A percentile compares a stretch with the other conserved stretches of the same genome.
Evolutionary conservation across 1,140 invertebrate genomes (phyloP).

Genomic region (Trypoxylus dichotomus): DNA sequence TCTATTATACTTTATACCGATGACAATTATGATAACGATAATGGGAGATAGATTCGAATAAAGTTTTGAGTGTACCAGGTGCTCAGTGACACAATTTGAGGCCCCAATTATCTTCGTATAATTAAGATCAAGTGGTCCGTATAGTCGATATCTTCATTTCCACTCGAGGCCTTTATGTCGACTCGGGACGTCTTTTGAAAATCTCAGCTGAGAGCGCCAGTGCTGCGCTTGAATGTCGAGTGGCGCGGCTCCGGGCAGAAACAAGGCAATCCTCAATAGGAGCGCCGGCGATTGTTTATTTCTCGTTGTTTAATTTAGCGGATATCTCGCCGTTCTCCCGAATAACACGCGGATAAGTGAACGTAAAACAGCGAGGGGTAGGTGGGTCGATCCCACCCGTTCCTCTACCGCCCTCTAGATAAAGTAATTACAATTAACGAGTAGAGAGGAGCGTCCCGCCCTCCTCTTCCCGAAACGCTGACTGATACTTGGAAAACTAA

Average conservation of each 20-base stretch:
- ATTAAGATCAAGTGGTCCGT: slow-evolving; percentile 17
- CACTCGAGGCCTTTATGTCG: not conserved
- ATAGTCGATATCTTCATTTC: slow-evolving; percentile 7
- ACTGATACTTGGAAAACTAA: slow-evolving; percentile 42
- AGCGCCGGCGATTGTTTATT: slow-evolving; percentile 17
- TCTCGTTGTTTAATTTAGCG: slow-evolving; percentile 15
- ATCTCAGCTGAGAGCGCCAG: not conserved
- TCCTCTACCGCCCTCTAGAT: slow-evolving; percentile 35
- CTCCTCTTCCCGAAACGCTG: slow-evolving; percentile 33
- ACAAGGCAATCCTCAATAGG: not conserved
- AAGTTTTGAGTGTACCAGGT: not conserved
- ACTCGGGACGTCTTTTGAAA: not conserved
- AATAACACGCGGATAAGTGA: slow-evolving; percentile 12
- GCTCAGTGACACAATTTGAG: not conserved
- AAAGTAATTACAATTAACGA: slow-evolving; percentile 46
- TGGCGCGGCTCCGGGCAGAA: not conserved
- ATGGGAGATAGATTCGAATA: not conserved
- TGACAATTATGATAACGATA: not conserved
- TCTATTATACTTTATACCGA: no score
- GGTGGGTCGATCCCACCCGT: not conserved
- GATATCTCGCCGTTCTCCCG: not conserved
- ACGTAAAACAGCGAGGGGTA: slow-evolving; percentile 32
- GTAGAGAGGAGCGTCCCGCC: slow-evolving; percentile 22
- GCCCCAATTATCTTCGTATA: slow-evolving; percentile 4
- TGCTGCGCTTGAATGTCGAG: not conserved